Conservation (phyloP, 2,888 invertebrate genomes). For the Choreutis nemorana region DNA sequence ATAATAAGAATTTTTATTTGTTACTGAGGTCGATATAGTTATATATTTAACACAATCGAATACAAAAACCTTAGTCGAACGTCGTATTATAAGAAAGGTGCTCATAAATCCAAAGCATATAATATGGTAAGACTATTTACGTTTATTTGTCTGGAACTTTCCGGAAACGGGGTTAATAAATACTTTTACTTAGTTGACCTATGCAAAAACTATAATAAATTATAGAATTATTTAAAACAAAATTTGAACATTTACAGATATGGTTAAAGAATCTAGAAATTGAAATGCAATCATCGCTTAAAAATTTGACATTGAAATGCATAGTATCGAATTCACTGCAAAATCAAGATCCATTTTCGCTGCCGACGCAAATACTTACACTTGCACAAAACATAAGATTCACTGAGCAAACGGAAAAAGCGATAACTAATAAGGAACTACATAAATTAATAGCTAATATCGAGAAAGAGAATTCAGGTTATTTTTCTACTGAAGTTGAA, state of each 20-base stretch:
- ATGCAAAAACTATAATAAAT: no score
- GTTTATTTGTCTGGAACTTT: no score
- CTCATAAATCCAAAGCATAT: no score
- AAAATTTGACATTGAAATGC: constrained; percentile 70
- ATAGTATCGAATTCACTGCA: constrained; percentile 49
- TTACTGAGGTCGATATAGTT: constrained; percentile 1
- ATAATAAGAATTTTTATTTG: not conserved
- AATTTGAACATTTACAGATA: constrained; percentile 42
- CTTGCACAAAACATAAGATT: constrained; percentile 86
- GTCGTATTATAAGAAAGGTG: no score
- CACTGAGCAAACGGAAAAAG: constrained; percentile 83
- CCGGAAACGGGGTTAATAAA: no score
- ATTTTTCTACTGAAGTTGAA: constrained; percentile 57
- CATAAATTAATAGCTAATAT: constrained; percentile 56
- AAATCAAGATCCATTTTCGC: constrained; percentile 54
- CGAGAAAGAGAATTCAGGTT: constrained; percentile 58
- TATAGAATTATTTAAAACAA: no score
- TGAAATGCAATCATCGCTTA: constrained; percentile 78
- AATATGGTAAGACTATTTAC: no score
- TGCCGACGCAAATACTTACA: constrained; percentile 82
- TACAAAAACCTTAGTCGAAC: no score
- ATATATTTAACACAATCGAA: not conserved
- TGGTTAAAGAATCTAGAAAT: constrained; percentile 84
- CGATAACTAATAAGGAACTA: constrained; percentile 73
- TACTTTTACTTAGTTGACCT: no score